Evolutionary conservation across 2,888 invertebrate species (phyloP).

Genomic region (Philereme transversata): DNA sequence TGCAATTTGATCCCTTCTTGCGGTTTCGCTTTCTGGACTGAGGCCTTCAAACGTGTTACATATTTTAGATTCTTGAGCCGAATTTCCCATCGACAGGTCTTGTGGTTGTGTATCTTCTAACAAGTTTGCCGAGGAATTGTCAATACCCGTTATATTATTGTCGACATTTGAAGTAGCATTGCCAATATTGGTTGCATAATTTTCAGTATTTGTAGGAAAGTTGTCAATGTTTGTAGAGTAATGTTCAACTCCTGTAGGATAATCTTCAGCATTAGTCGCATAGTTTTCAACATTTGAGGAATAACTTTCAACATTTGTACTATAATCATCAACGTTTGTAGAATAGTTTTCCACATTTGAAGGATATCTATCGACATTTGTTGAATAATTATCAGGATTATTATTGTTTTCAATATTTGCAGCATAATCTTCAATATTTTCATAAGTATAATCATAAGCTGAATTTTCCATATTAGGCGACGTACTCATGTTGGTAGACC

Average conservation of each 20-base stretch:
- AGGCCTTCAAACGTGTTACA: slow-evolving; percentile 9
- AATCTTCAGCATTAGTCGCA: slow-evolving; percentile 22
- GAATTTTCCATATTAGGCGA: slow-evolving; percentile 13
- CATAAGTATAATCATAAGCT: slow-evolving; percentile 31
- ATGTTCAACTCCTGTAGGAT: slow-evolving; percentile 20
- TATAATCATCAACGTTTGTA: slow-evolving; percentile 34
- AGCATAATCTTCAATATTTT: slow-evolving; percentile 45
- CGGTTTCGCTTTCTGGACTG: slow-evolving; percentile 9
- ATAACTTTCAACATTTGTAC: slow-evolving; percentile 40
- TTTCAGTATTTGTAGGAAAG: slow-evolving; percentile 34
- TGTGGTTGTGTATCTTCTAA: slow-evolving; percentile 23
- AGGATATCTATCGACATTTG: slow-evolving; percentile 22
- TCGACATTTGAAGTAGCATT: slow-evolving; percentile 26
- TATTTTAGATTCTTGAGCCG: slow-evolving; percentile 18
- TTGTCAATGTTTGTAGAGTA: slow-evolving; percentile 38
- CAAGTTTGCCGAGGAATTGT: slow-evolving; percentile 8
- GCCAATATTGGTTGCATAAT: slow-evolving; percentile 49
- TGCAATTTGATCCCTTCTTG: slow-evolving; percentile 72
- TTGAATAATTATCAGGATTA: slow-evolving; percentile 39
- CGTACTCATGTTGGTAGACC: slow-evolving; percentile 6
- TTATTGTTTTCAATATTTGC: slow-evolving; percentile 36
- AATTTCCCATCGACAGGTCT: slow-evolving; percentile 19
- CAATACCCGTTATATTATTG: slow-evolving; percentile 12
- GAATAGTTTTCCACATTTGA: slow-evolving; percentile 24
- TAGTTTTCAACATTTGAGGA: slow-evolving; percentile 44